Percentiles rank a stretch among this genome's conserved stretches.
Evolutionary conservation across 1,140 invertebrate genomes (phyloP).

Genomic region (Ips typographus): DNA sequence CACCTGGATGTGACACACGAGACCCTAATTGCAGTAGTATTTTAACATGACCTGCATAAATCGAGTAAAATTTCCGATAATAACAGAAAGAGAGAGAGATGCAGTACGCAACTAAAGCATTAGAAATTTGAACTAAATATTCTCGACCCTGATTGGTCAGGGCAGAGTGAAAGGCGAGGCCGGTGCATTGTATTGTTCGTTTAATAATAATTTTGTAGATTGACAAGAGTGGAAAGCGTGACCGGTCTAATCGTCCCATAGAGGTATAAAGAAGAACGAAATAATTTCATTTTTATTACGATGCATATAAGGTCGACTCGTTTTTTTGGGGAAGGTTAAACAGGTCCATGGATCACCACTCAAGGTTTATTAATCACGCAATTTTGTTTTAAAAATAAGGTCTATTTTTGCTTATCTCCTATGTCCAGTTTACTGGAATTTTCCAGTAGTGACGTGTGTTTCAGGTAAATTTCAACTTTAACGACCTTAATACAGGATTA

Average conservation of each 20-base stretch:
- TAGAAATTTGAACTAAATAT: conserved; percentile 24
- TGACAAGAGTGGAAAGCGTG: conserved; percentile 40
- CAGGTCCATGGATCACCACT: background rate
- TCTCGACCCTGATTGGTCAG: conserved; percentile 8
- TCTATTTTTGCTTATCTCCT: too few relatives aligned
- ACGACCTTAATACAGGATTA: too few relatives aligned
- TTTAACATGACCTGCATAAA: background rate
- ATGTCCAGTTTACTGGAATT: too few relatives aligned
- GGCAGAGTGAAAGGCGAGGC: conserved; percentile 23
- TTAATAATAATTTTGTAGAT: conserved; percentile 29
- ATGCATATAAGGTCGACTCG: background rate
- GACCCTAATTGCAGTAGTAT: too few relatives aligned
- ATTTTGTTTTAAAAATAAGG: background rate
- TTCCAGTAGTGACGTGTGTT: too few relatives aligned
- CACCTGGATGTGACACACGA: too few relatives aligned
- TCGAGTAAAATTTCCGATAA: background rate
- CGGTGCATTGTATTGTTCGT: conserved; percentile 35
- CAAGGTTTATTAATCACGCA: background rate
- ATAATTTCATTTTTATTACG: background rate
- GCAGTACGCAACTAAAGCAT: background rate
- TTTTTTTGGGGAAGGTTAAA: background rate
- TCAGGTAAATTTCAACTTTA: too few relatives aligned
- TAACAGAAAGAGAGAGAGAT: background rate
- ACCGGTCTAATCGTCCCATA: conserved; percentile 5
- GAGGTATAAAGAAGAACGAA: background rate